A percentile compares a stretch with the other conserved stretches of the same genome.
Conservation (phyloP, 1,140 invertebrate genomes). For the Ridgeia piscesae region DNA sequence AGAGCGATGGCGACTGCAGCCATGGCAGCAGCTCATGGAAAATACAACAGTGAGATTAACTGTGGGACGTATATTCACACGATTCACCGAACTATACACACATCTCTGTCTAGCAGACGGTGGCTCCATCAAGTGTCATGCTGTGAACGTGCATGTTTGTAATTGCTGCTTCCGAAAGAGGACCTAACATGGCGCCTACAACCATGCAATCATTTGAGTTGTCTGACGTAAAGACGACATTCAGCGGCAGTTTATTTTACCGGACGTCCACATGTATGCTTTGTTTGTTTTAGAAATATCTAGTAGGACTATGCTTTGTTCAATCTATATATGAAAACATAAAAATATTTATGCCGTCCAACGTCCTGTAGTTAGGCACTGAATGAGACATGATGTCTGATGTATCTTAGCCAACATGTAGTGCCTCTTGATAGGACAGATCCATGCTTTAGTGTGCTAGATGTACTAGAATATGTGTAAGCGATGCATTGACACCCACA, state of each 20-base stretch:
- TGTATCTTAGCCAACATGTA: not conserved
- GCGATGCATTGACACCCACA: not conserved
- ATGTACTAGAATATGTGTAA: not conserved
- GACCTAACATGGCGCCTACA: not conserved
- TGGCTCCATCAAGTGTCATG: not conserved
- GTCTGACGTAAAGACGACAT: not conserved
- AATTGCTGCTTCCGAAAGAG: not conserved
- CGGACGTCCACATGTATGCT: not conserved
- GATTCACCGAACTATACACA: not conserved
- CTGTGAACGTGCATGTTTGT: not conserved
- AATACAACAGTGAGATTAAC: not conserved
- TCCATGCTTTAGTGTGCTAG: not conserved
- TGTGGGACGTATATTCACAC: not conserved
- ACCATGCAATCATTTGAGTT: not conserved
- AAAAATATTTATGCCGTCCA: not conserved
- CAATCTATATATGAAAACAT: not conserved
- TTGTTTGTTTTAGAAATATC: conserved; percentile 6
- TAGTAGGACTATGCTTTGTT: not conserved
- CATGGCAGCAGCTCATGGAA: not conserved
- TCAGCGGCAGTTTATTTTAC: not conserved
- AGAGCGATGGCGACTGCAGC: conserved; percentile 11
- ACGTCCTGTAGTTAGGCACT: not conserved
- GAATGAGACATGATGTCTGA: not conserved
- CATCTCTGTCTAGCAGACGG: not conserved
- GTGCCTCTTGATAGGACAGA: not conserved